These are phyloP conservation scores for Nematolebias whitei DNA, from an alignment of 2,113 vertebrate species.

Conservation along the genomic window DNA sequence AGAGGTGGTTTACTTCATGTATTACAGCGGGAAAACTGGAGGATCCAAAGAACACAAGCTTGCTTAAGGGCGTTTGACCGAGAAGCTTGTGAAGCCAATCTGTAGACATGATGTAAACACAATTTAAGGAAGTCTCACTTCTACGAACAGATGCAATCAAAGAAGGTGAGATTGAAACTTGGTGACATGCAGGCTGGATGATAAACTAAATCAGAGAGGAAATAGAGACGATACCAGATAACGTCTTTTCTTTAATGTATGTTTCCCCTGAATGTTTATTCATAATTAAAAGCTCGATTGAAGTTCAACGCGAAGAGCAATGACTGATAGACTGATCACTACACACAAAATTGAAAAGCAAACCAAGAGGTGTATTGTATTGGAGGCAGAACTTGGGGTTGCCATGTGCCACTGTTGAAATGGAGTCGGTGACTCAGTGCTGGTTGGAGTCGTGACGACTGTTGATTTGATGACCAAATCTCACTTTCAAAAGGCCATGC, in stretches of 20 bases:
- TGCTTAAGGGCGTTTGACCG: conserved; percentile 49
- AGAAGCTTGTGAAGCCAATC: conserved; percentile 42
- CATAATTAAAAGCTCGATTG: conserved; percentile 3
- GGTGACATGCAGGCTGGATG: conserved; percentile 41
- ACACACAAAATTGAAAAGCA: background rate
- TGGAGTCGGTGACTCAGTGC: conserved; percentile 7
- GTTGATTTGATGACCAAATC: conserved; percentile 5
- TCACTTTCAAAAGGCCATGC: background rate
- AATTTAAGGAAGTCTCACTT: conserved; percentile 61
- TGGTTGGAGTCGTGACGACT: background rate
- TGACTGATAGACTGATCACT: background rate
- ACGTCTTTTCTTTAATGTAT: conserved; percentile 17
- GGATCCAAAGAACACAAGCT: conserved; percentile 42
- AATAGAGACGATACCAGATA: conserved; percentile 51
- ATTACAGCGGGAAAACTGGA: conserved; percentile 49
- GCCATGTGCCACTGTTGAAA: background rate
- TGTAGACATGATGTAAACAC: conserved; percentile 45
- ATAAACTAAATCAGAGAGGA: conserved; percentile 62
- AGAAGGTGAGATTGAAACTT: conserved; percentile 23
- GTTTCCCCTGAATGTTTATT: conserved; percentile 5
- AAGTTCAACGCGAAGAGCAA: conserved; percentile 2
- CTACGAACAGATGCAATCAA: conserved; percentile 57
- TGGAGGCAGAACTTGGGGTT: conserved; percentile 1
- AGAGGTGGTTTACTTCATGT: conserved; percentile 49
- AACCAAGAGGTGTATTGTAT: too few species aligned